Base-by-base conservation (phyloP, 2,113 vertebrate genomes). In the Chloropsis cyanopogon region DNA sequence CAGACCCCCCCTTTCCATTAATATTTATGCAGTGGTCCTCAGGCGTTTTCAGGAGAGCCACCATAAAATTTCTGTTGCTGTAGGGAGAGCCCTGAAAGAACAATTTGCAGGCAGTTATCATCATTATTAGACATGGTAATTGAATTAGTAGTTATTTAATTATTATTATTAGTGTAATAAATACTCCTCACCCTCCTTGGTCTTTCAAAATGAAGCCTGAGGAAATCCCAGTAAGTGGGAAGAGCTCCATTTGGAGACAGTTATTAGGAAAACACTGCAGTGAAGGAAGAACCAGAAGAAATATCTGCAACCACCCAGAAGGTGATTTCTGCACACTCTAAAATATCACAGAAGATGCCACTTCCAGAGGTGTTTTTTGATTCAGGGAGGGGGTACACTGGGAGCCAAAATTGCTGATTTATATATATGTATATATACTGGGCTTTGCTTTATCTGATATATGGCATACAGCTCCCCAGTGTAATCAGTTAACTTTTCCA, bases 91-190 rank as follows among this genome's bases (percentile, higher is more conserved):
- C 68, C 72, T 81, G 77, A 83, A 95, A 83, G 54, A 90, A 92
- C 28, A 66, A 77, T 86, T 90, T 86, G 19, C 69, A 88, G 64
- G 29, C 46, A 60, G 65, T 83, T 73, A 86, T 83, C 28, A 1
- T 57, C 53, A 42, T 88, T 93, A 86, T 90, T 94, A 92, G 47
- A 52, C 35, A 83, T 88, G 50, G 64, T 37, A 92, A 92, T 77
- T 90, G 83, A 86, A 96, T 93, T 81, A 81, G 80, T 54, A 72
- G 50, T 69, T 95, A 86, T 90, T 95, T 90, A 47, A 88, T 88
- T 92, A 93, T 94, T 94, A 88, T 90, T 94, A 93, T 77, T 86
- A 81, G 46, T 77, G 68, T 42, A 83, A 83, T 81, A 88, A 90
- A 92, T 92, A 90, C 19, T 83, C 71, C 76, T 94, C 69, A 37